Evolutionary conservation across 2,797 vertebrate genomes (phyloP).

Genomic region (Arremon brunneinucha): DNA sequence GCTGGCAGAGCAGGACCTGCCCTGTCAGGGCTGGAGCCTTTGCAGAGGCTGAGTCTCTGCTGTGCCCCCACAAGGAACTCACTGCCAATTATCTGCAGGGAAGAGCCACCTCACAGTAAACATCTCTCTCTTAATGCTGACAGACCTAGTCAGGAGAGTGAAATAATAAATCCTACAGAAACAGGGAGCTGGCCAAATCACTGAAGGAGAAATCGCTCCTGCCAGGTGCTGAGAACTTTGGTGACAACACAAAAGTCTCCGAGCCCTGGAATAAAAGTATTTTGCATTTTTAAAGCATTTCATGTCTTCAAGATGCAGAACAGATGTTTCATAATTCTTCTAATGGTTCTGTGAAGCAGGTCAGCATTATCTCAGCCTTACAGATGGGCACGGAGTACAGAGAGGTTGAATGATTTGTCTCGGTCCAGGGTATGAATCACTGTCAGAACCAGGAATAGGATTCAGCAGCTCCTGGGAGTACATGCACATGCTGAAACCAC

Average conservation of each 20-base stretch:
- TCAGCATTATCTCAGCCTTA: constrained; percentile 14
- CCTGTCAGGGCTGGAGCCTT: neutral
- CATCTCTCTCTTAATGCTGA: constrained; percentile 17
- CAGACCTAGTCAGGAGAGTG: neutral
- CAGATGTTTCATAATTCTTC: constrained; percentile 17
- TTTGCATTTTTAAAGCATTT: constrained; percentile 21
- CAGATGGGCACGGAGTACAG: neutral
- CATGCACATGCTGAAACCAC: neutral
- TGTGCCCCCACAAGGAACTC: neutral
- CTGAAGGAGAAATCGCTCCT: neutral
- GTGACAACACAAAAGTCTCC: neutral
- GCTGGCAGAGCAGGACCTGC: neutral
- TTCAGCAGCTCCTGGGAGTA: neutral
- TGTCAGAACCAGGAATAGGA: constrained; percentile 34
- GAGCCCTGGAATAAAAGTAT: neutral
- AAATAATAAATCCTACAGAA: neutral
- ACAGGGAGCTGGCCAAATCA: neutral
- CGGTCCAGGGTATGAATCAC: neutral
- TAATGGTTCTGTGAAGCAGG: constrained; percentile 15
- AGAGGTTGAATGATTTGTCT: constrained; percentile 13
- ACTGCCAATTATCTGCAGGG: constrained; percentile 47
- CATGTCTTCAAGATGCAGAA: neutral
- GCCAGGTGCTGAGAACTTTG: neutral
- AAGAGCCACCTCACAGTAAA: constrained; percentile 23
- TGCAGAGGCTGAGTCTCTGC: neutral